Base-by-base conservation (phyloP, 2,797 vertebrate species). In the Zalophus californianus region DNA sequence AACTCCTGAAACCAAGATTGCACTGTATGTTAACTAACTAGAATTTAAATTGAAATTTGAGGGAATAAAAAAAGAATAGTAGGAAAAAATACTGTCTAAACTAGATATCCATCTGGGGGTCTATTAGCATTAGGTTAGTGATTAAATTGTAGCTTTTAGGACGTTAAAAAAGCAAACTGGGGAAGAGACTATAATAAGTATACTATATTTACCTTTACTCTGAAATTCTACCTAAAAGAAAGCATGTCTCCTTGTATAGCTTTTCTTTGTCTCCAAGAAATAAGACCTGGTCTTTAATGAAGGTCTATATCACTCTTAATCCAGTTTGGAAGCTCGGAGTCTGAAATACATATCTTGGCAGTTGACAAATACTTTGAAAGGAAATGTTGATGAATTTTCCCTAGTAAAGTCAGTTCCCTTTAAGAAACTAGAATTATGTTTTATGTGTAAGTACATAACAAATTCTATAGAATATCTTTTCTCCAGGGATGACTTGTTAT, bases 301-400 rank as follows among this genome's bases (percentile, higher is more conserved):
- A 94, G 44, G 83, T 92, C 78, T 75, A 58, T 86, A 86, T 86
- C n/a, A 93, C 60, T 91, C n/a, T 56, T 75, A 64, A 64, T 77
- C 23, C 62, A 86, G 77, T 88, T 18, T 52, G 68, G n/a, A 44
- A 88, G 35, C 32, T 90, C 3, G 23, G 5, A 48, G 15, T 58
- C 48, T 84, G 32, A 87, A 94, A 91, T 54, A 90, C 3, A 41
- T 29, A 60, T 94, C 32, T 91, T 54, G 27, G 41, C 38, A 88
- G n/a, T 50, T 94, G 60, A 93, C 48, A 88, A 73, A 91, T 41
- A 58, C 52, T 78, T 77, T 12, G 62, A 94, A 96, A 90, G 48
- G 85, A 90, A 92, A 85, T 72, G 41, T 70, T 85, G n/a, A 82
- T 95, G 44, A 66, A 75, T 86, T 88, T 95, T 95, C 32, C 91